A percentile compares a stretch with the other conserved stretches of the same genome.
Conservation (phyloP, 2,797 vertebrate species). For the Todus mexicanus region DNA sequence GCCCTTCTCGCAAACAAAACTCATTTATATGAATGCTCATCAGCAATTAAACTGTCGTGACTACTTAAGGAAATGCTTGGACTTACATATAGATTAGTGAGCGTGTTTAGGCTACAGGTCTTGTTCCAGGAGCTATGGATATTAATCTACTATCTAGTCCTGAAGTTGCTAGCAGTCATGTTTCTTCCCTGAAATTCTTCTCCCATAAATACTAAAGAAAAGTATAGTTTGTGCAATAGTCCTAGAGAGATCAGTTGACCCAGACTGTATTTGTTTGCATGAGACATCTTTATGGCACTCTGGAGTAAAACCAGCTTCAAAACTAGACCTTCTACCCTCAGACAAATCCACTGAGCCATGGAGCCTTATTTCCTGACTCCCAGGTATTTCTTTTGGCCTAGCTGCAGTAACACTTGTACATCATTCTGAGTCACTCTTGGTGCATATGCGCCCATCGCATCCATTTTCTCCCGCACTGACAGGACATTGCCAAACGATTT, state of each 20-base stretch:
- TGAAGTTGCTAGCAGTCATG: not conserved
- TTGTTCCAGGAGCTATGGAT: not conserved
- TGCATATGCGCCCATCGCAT: conserved; percentile 37
- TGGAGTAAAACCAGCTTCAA: conserved; percentile 72
- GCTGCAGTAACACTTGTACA: conserved; percentile 67
- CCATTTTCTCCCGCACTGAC: conserved; percentile 25
- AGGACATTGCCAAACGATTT: conserved; percentile 50
- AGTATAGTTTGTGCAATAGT: conserved; percentile 60
- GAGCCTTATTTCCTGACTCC: conserved; percentile 74
- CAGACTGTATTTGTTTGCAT: conserved; percentile 71
- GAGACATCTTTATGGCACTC: conserved; percentile 66
- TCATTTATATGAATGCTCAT: conserved; percentile 15
- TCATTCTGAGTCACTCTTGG: conserved; percentile 72
- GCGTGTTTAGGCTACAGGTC: not conserved
- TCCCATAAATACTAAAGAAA: conserved; percentile 38
- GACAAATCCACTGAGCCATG: conserved; percentile 66
- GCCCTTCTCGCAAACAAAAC: not conserved
- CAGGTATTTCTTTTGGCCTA: conserved; percentile 76
- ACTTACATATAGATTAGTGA: not conserved
- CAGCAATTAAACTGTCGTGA: not conserved
- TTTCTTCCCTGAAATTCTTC: not conserved
- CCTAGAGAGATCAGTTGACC: conserved; percentile 63
- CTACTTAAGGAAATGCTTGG: conserved; percentile 5
- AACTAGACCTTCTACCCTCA: conserved; percentile 68
- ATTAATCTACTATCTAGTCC: not conserved